Percentiles rank a stretch among this genome's conserved stretches.
These are phyloP conservation scores for Hyppa rectilinea DNA, from an alignment of 2,888 invertebrate genomes.

Conservation along the genomic window DNA sequence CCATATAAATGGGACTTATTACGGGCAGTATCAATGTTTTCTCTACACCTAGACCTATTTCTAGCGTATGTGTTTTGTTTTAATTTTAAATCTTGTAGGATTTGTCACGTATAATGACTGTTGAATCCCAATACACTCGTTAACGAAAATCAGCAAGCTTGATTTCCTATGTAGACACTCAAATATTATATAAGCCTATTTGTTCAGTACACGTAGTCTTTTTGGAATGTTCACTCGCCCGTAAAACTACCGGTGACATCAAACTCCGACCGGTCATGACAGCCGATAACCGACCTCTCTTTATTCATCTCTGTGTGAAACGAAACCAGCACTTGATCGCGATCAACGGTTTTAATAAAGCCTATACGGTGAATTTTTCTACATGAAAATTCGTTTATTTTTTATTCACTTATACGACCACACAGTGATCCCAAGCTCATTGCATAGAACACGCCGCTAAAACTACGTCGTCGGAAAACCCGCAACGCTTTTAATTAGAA, in stretches of 20 bases:
- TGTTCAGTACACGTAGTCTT: conserved; percentile 24
- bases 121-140: conserved; percentile 16
- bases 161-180: conserved; percentile 26
- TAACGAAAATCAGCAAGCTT: conserved; percentile 19
- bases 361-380: not conserved
- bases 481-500: conserved; percentile 58
- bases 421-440: conserved; percentile 14
- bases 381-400: not conserved
- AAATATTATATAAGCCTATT: conserved; percentile 37
- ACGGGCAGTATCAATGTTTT: not conserved
- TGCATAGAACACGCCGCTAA: conserved; percentile 23
- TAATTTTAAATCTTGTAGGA: not conserved
- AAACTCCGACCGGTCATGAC: conserved; percentile 44
- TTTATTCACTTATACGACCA: conserved; percentile 19
- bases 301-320: conserved; percentile 50
- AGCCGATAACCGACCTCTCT: conserved; percentile 39
- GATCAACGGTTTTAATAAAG: conserved; percentile 7
- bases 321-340: conserved; percentile 27
- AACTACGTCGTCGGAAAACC: conserved; percentile 28
- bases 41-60: not conserved
- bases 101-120: not conserved
- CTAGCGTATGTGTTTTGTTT: not conserved
- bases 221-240: conserved; percentile 37
- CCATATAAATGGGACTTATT: not conserved
- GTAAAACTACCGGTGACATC: conserved; percentile 54